Evolutionary conservation across 2,113 vertebrate genomes (phyloP), one percentile per base, ranked within the genome.

Genomic region (Fregata magnificens): DNA sequence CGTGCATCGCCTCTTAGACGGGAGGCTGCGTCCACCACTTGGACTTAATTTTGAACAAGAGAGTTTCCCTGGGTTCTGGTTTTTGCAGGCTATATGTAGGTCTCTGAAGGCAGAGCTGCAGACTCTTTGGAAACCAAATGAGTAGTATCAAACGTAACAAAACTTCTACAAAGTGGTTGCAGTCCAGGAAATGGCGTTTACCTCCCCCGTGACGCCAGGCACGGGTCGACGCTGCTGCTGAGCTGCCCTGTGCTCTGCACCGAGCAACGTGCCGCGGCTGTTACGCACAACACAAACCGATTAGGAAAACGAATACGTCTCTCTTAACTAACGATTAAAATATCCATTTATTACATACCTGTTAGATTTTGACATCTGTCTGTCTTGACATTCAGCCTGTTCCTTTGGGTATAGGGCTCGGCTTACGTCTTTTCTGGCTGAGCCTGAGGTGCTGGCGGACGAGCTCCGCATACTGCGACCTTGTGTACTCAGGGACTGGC

Each of bases 1-100:
- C 2, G 1, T 13, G 5, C 0, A 1, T 36, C 20, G 31, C 31
- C 16, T 49, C n/a, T 7, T 2, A 13, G 29, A 11, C 32, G 7
- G 47, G 15, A 28, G 50, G 42, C 58, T 29, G 15, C 16, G 14
- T 16, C 90, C 62, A 16, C 3, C 11, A 1, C 36, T 38, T 44
- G 31, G 36, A 7, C 32, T 38, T 19, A 25, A 21, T 61, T 65
- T 83, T 45, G 38, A 22, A 45, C 7, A 6, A 16, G 10, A 31
- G 32, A 24, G 10, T 56, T 66, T 53, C 22, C n/a, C 38, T 42
- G 29, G 61, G 40, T 26, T 56, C 67, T 22, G 36, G 22, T 38
- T 18, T 40, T 32, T 47, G 72, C 21, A 26, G 59, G 29, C 76
- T 67, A 0, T 8, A 0, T 0, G 5, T 56, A 14, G 42, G 49